Evolutionary conservation across 2,113 vertebrate genomes (phyloP).

Genomic region (Scytalopus superciliaris): DNA sequence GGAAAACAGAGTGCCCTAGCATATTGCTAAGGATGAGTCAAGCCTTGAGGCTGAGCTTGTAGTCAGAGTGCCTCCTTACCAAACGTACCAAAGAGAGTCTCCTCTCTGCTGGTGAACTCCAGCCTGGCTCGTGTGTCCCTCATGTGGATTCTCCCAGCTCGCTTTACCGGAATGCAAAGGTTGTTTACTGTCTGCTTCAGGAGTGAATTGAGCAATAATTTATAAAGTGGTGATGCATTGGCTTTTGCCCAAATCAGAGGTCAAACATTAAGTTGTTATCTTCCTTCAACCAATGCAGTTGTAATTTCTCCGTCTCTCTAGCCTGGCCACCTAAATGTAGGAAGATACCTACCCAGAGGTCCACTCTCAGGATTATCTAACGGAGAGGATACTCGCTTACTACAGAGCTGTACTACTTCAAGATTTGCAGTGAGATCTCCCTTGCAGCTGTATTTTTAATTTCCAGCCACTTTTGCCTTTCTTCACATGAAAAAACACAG

Average conservation of each 20-base stretch:
- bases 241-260: not conserved
- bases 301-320: not conserved
- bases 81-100: not conserved
- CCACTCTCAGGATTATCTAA: not conserved
- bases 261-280: not conserved
- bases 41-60: not conserved
- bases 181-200: not conserved
- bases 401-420: fast-evolving
- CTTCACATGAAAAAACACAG: not conserved
- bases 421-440: not conserved
- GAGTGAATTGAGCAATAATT: not conserved
- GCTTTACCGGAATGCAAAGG: fast-evolving
- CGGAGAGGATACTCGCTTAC: not conserved
- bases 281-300: not conserved
- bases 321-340: not conserved
- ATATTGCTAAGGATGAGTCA: not conserved
- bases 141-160: not conserved
- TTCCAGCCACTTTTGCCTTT: not conserved
- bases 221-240: not conserved
- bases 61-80: not conserved
- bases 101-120: not conserved
- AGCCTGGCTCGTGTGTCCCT: not conserved
- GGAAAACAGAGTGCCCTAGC: not conserved
- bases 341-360: not conserved
- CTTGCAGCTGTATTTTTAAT: not conserved